These are phyloP conservation scores for Listronotus bonariensis DNA, from an alignment of 1,140 invertebrate species.

Conservation along the genomic window DNA sequence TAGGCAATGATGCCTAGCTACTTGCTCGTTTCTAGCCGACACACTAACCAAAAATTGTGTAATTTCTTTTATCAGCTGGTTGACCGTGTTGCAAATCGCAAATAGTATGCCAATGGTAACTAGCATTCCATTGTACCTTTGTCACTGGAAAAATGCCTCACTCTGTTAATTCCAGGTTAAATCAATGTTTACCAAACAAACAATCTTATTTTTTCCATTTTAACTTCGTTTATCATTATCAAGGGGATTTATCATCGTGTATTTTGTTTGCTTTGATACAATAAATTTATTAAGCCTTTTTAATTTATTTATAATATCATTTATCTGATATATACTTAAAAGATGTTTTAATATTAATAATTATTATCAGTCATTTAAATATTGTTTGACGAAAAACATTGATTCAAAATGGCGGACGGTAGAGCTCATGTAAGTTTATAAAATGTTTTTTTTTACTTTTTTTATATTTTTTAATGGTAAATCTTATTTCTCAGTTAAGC, in stretches of 20 bases:
- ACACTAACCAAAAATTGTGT: too few species aligned
- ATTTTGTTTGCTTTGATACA: constrained; percentile 19
- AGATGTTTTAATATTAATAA: constrained; percentile 34
- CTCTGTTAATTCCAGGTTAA: constrained; percentile 17
- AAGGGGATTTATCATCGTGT: constrained; percentile 26
- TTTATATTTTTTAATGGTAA: not conserved
- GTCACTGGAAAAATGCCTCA: too few species aligned
- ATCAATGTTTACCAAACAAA: constrained; percentile 29
- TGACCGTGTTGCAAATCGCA: too few species aligned
- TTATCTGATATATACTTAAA: constrained; percentile 25
- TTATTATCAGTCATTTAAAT: constrained; percentile 31
- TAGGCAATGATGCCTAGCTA: too few species aligned
- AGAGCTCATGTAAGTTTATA: constrained; percentile 19
- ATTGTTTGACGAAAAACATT: constrained; percentile 20
- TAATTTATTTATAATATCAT: constrained; percentile 40
- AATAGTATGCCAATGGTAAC: too few species aligned
- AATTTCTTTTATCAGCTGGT: too few species aligned
- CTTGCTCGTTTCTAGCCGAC: too few species aligned
- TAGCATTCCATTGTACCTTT: too few species aligned
- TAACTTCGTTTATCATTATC: constrained; percentile 24
- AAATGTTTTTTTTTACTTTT: not conserved
- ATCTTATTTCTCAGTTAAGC: too few species aligned
- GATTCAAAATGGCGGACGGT: constrained; percentile 20
- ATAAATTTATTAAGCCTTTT: constrained; percentile 36
- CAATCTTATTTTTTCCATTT: constrained; percentile 18